Evolutionary conservation across 2,888 invertebrate species (phyloP).

Genomic region (Cetonia aurata): DNA sequence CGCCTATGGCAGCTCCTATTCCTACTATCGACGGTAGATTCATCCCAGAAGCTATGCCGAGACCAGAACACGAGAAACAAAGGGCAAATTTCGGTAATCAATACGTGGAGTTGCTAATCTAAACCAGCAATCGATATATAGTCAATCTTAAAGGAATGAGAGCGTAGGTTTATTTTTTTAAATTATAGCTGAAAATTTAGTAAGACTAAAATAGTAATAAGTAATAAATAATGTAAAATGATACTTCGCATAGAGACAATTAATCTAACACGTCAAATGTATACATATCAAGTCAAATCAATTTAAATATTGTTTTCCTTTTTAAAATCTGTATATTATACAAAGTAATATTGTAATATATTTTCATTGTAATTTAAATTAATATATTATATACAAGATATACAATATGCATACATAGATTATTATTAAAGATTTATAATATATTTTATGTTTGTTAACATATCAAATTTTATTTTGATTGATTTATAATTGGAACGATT

Average conservation of each 20-base stretch:
- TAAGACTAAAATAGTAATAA: slow-evolving; percentile 13
- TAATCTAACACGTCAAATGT: slow-evolving; percentile 26
- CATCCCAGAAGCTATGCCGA: slow-evolving; percentile 57
- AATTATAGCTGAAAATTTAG: slow-evolving; percentile 27
- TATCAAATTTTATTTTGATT: slow-evolving; percentile 51
- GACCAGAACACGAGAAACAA: slow-evolving; percentile 60
- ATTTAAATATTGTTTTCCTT: slow-evolving; percentile 27
- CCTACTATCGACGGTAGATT: slow-evolving; percentile 62
- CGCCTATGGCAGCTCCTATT: slow-evolving; percentile 58
- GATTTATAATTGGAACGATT: slow-evolving; percentile 38
- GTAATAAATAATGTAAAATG: background rate
- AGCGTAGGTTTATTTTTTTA: slow-evolving; percentile 11
- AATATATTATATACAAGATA: slow-evolving; percentile 56
- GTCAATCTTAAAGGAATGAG: slow-evolving; percentile 37
- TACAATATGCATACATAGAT: slow-evolving; percentile 31
- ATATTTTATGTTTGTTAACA: slow-evolving; percentile 59
- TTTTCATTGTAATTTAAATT: slow-evolving; percentile 53
- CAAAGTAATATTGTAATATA: slow-evolving; percentile 48
- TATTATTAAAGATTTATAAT: slow-evolving; percentile 49
- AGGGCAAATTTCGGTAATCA: slow-evolving; percentile 61
- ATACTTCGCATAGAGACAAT: slow-evolving; percentile 34
- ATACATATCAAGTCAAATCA: slow-evolving; percentile 38
- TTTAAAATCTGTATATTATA: slow-evolving; percentile 44
- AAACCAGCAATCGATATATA: slow-evolving; percentile 47
- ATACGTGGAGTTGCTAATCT: slow-evolving; percentile 64